These are phyloP conservation scores for Rhea americana DNA, from an alignment of 2,113 vertebrate species.

Conservation along the genomic window DNA sequence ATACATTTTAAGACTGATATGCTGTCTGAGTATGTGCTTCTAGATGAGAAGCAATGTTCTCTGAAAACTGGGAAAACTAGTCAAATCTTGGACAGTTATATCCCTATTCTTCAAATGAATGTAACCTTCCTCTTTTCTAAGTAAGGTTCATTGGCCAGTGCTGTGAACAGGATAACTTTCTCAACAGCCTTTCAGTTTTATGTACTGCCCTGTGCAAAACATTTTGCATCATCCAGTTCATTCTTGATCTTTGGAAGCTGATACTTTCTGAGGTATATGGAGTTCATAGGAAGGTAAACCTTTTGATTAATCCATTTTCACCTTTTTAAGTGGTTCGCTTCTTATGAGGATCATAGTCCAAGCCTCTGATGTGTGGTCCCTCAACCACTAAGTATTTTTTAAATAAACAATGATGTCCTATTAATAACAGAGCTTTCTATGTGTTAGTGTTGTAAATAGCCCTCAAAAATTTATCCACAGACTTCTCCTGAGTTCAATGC, in stretches of 20 bases:
- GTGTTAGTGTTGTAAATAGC: neutral
- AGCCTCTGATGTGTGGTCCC: neutral
- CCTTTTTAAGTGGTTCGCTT: neutral
- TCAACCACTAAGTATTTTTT: neutral
- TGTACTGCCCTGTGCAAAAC: neutral
- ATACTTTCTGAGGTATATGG: neutral
- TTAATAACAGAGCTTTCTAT: neutral
- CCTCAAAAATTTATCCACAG: neutral
- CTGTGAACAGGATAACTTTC: neutral
- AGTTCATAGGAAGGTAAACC: neutral
- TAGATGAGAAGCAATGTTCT: neutral
- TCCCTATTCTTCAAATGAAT: neutral
- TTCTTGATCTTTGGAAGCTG: neutral
- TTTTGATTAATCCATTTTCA: neutral
- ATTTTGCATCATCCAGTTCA: neutral
- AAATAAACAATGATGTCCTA: neutral
- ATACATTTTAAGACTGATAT: neutral
- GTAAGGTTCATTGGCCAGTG: neutral
- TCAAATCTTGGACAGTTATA: neutral
- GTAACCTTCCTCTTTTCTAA: neutral
- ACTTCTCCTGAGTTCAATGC: neutral
- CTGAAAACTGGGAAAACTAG: neutral
- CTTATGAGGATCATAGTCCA: neutral
- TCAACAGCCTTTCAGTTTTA: neutral
- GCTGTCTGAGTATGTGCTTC: neutral